Base-by-base conservation (phyloP, 2,113 vertebrate species). In the Lepidothrix coronata region DNA sequence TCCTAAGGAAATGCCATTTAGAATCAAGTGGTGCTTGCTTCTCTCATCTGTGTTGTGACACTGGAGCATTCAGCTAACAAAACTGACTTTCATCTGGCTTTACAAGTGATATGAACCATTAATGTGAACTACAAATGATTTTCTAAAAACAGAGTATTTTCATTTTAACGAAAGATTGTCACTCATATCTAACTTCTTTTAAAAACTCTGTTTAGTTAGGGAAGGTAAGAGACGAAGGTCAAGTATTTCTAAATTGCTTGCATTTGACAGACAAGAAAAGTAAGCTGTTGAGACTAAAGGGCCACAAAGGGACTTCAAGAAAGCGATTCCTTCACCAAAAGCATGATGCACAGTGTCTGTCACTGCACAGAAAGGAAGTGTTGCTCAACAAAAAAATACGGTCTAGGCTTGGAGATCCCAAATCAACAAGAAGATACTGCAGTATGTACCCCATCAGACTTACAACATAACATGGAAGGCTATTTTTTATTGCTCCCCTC, bases 1-100 rank as follows among this genome's bases (percentile, higher is more conserved):
- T 82, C 63, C 80, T 77, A 90, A 85, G 79, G 51, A 92, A 88
- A 92, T 57, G 30, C 18, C 31, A 44, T 52, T 90, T 77, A 67
- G 37, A 88, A 74, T 55, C 30, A 82, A 80, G 31, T 14, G 37
- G 23, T 43, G 23, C 31, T 88, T 11, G 5, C 48, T 63, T 80
- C 30, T 70, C 41, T 73, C 63, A 63, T 65, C 33, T 81, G 49
- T 62, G 11, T n/a, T 88, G 39, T 28, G 59, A 90, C 61, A 66
- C 68, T 12, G 24, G 14, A 84, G 24, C 13, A 52, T 63, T 80
- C 52, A 84, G 20, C 41, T 55, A 62, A 83, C 12, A 88, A 92
- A 78, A 58, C 30, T 52, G 59, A 55, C 33, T 88, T 85, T 51
- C 67, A 71, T 37, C 51, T 68, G 28, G 35, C 39, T 66, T 93